Percentiles rank a stretch among this genome's conserved stretches.
Evolutionary conservation across 1,140 invertebrate genomes (phyloP).

Genomic region (Galendromus occidentalis): DNA sequence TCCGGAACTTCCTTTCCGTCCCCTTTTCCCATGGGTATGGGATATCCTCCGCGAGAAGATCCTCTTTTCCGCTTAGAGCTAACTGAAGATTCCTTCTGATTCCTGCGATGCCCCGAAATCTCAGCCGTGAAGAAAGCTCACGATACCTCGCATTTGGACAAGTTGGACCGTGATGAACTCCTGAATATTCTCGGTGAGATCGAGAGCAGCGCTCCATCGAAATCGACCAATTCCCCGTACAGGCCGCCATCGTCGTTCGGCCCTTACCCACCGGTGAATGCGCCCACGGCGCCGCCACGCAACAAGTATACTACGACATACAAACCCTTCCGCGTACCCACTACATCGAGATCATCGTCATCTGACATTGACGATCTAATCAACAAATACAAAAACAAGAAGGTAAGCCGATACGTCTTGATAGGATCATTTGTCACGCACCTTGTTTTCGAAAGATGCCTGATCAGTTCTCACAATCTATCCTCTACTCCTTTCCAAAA

Average conservation of each 20-base stretch:
- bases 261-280: not conserved
- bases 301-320: not conserved
- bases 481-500: not conserved
- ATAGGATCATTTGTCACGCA: not conserved
- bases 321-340: not conserved
- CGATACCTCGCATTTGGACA: not conserved
- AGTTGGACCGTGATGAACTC: constrained; percentile 2
- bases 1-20: too few species aligned
- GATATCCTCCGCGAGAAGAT: too few species aligned
- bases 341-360: not conserved
- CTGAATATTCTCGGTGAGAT: not conserved
- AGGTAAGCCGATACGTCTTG: not conserved
- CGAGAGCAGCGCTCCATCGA: not conserved
- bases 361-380: constrained; percentile 9
- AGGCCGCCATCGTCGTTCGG: not conserved
- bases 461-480: not conserved
- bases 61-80: too few species aligned
- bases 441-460: not conserved
- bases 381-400: constrained; percentile 6
- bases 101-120: too few species aligned
- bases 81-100: too few species aligned
- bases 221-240: not conserved
- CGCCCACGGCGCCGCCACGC: not conserved
- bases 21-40: too few species aligned
- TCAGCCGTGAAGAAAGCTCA: too few species aligned